phyloP scores from a whole-genome alignment of 2,888 invertebrate genomes.

The Leistus spinibarbis region DNA sequence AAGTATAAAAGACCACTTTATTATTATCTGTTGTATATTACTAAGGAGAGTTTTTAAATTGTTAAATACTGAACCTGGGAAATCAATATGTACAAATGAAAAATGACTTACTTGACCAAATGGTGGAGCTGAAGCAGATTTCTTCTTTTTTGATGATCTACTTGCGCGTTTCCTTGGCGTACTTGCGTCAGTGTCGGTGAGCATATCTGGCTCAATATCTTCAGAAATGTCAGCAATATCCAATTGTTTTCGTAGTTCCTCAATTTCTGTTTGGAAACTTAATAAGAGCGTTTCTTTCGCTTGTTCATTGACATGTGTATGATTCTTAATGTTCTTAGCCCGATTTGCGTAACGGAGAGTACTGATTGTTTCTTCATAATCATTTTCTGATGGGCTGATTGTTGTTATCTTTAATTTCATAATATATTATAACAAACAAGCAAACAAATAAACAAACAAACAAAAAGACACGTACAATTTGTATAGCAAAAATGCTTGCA shows the following conservation, averaged over 20 bases:
- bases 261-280: constrained; percentile 96
- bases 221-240: constrained; percentile 6
- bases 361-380: constrained; percentile 97
- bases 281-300: constrained; percentile 95
- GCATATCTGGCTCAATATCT: background rate
- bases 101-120: background rate
- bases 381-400: constrained; percentile 93
- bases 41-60: too few relatives aligned
- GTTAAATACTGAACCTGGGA: too few relatives aligned
- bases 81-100: too few relatives aligned
- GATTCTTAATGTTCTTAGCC: constrained; percentile 97
- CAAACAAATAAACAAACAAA: too few relatives aligned
- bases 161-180: constrained; percentile 24
- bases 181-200: background rate
- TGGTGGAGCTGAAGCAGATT: background rate
- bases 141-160: constrained; percentile 65
- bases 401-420: constrained; percentile 79
- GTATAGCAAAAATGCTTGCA: too few relatives aligned
- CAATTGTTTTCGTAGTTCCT: constrained; percentile 79
- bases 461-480: background rate
- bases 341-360: constrained; percentile 96
- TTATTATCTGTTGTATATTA: too few relatives aligned
- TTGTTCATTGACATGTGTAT: constrained; percentile 95
- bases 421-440: constrained; percentile 15
- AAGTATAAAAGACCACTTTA: too few relatives aligned